These are phyloP conservation scores for Proales similis DNA, from an alignment of 1,140 invertebrate species.

Conservation along the genomic window DNA sequence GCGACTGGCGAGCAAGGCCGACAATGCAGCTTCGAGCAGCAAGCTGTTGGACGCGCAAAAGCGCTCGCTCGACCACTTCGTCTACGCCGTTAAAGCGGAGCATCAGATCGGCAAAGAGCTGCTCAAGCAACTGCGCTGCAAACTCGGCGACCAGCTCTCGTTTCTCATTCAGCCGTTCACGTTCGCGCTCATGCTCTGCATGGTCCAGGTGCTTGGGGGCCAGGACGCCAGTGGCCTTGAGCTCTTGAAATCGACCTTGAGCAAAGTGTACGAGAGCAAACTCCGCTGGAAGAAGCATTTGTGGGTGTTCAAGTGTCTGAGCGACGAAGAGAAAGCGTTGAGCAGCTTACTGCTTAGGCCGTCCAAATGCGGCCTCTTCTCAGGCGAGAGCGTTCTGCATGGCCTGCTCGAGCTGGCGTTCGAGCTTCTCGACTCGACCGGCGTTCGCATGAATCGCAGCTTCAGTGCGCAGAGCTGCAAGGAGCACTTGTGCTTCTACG, in stretches of 20 bases:
- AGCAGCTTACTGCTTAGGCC: slow-evolving; percentile 1
- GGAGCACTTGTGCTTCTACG: slow-evolving; percentile 1
- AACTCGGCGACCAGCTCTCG: not conserved
- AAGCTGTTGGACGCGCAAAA: slow-evolving; percentile 22
- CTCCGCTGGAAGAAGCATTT: slow-evolving; percentile 25
- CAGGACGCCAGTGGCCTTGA: slow-evolving; percentile 26
- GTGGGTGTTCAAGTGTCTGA: slow-evolving; percentile 28
- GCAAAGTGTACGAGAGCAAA: slow-evolving; percentile 32
- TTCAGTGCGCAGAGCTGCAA: not conserved
- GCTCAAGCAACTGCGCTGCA: slow-evolving; percentile 20
- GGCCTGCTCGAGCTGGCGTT: slow-evolving; percentile 25
- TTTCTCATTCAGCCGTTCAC: slow-evolving; percentile 31
- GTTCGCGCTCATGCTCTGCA: slow-evolving; percentile 10
- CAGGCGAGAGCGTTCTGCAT: slow-evolving; percentile 1
- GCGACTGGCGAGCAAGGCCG: not conserved
- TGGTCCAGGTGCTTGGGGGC: slow-evolving; percentile 9
- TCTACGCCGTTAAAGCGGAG: slow-evolving; percentile 10
- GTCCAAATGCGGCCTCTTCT: slow-evolving; percentile 29
- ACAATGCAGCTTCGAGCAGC: not conserved
- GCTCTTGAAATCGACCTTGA: slow-evolving; percentile 5
- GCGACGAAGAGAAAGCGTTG: slow-evolving; percentile 26
- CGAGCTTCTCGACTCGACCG: slow-evolving; percentile 19
- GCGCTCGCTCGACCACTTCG: slow-evolving; percentile 8
- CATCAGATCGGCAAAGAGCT: not conserved
- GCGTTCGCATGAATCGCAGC: slow-evolving; percentile 5